Evolutionary conservation across 2,888 invertebrate species (phyloP), one percentile per base, ranked within the genome.

Genomic region (Suillia variegata): DNA sequence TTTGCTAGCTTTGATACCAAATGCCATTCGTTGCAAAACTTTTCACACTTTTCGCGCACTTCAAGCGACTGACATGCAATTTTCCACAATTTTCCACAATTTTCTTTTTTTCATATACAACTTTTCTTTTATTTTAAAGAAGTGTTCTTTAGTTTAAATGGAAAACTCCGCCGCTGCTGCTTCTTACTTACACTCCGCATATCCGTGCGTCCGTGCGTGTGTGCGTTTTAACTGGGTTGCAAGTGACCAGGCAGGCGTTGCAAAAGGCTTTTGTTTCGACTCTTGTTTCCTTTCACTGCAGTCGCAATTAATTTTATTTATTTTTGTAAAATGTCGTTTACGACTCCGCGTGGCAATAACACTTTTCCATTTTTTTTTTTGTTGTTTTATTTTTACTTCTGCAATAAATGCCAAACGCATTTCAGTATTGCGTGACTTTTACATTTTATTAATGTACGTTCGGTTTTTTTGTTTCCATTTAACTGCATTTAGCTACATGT

Each of bases 1-100:
- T 67, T 64, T 71, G n/a, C n/a, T n/a, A n/a, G n/a, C n/a, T 59
- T 45, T 45, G 13, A 45, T 45, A 20, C 20, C 5, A 45, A 45
- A 45, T 45, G 45, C 3, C 45, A 45, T 45, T 45, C 18, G 45
- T 20, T 45, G 45, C 45, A 45, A 18, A 45, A 45, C 45, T 45
- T 20, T 45, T 45, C 3, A 45, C 45, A 45, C 45, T 8, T 18
- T 13, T 45, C 38, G 15, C 6, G 10, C 10, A 13, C 38, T n/a
- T 13, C 10, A 10, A 13, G 38, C 38, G 38, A 10, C n/a, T 3
- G n/a, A 38, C 38, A 38, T 38, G 38, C 38, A 13, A 38, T 38
- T 38, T 38, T 38, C 4, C n/a, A 4, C n/a, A 31, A n/a, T 31
- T 31, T 31, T 31, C 31, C 6, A 31, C 6, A 12, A 12, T 31